phyloP scores from a whole-genome alignment of 2,888 invertebrate species.

The Drosophila birchii region DNA sequence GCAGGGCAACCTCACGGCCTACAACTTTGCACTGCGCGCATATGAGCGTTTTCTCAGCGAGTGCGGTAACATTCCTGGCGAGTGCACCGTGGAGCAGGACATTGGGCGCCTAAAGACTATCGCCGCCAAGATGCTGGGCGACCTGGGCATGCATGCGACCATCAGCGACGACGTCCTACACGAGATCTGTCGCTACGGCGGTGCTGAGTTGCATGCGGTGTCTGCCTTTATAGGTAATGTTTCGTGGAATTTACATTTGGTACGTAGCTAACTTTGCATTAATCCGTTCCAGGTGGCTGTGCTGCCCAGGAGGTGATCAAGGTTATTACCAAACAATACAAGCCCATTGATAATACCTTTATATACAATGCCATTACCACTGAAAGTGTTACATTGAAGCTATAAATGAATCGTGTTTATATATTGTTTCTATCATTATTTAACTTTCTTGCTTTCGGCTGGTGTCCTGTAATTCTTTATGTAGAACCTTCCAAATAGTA shows the following conservation, averaged over 20 bases:
- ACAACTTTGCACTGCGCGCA: constrained; percentile 95
- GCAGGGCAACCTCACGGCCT: constrained; percentile 94
- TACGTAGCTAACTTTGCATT: background rate
- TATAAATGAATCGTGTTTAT: constrained; percentile 85
- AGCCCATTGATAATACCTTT: constrained; percentile 97
- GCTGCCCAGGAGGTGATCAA: constrained; percentile 98
- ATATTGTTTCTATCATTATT: constrained; percentile 10
- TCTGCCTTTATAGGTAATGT: constrained; percentile 92
- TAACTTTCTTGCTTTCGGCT: constrained; percentile 13
- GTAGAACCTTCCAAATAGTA: constrained; percentile 95
- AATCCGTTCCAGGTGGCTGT: constrained; percentile 88
- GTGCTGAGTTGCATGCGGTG: constrained; percentile 96
- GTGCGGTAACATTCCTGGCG: constrained; percentile 95
- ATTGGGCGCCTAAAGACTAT: constrained; percentile 93
- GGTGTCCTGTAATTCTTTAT: constrained; percentile 80
- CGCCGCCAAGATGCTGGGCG: constrained; percentile 90
- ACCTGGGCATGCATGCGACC: constrained; percentile 92
- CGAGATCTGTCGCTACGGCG: constrained; percentile 97
- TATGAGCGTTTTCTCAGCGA: constrained; percentile 95
- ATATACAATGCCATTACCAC: constrained; percentile 97
- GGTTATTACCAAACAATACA: constrained; percentile 97
- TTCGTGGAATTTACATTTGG: background rate
- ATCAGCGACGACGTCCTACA: constrained; percentile 97
- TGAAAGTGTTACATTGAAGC: constrained; percentile 91
- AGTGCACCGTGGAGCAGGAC: constrained; percentile 95